A percentile compares a stretch with the other conserved stretches of the same genome.
Evolutionary conservation across 2,888 invertebrate species (phyloP).

Genomic region (Limnephilus auricula): DNA sequence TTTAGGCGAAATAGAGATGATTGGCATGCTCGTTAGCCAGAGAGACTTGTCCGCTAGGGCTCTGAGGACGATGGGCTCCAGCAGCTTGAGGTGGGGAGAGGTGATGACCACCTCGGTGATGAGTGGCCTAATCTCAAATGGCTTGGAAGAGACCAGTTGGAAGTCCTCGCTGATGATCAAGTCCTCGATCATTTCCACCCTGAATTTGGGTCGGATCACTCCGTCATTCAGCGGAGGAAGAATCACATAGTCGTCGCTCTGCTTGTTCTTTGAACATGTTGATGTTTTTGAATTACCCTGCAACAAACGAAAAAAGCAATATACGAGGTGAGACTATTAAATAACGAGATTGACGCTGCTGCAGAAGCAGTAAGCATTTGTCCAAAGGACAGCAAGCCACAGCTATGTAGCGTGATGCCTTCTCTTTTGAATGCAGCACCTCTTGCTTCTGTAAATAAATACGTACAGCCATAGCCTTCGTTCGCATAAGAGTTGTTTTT

Average conservation of each 20-base stretch:
- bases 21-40: slow-evolving; percentile 20
- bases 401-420: too few species aligned
- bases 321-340: too few species aligned
- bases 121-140: slow-evolving; percentile 44
- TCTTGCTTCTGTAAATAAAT: too few species aligned
- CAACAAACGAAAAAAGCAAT: not conserved
- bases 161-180: slow-evolving; percentile 53
- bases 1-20: slow-evolving; percentile 44
- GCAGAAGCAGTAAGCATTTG: too few species aligned
- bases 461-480: too few species aligned
- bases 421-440: too few species aligned
- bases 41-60: slow-evolving; percentile 15
- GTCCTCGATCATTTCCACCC: slow-evolving; percentile 50
- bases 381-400: too few species aligned
- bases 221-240: slow-evolving; percentile 27
- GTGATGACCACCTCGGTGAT: slow-evolving; percentile 40
- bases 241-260: slow-evolving; percentile 24
- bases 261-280: not conserved
- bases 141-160: slow-evolving; percentile 19
- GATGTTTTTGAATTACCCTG: not conserved
- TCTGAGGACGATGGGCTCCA: slow-evolving; percentile 43
- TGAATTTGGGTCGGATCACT: slow-evolving; percentile 27
- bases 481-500: too few species aligned
- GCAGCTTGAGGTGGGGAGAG: slow-evolving; percentile 30
- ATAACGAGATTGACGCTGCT: too few species aligned